These are phyloP conservation scores for Dasyprocta punctata DNA, from an alignment of 2,113 vertebrate species.

Conservation along the genomic window DNA sequence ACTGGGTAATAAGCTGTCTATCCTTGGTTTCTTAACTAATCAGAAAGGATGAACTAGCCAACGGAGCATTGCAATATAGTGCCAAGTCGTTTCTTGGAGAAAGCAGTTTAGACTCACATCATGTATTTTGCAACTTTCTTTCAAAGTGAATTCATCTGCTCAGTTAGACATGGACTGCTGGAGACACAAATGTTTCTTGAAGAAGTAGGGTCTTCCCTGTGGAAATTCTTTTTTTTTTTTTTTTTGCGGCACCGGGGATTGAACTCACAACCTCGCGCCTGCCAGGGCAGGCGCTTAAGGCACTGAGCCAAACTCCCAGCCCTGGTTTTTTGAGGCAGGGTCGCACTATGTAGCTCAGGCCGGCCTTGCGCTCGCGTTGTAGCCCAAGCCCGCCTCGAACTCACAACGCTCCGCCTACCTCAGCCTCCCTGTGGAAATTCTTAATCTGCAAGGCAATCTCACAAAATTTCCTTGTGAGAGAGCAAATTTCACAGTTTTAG, in stretches of 20 bases:
- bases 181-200: not conserved
- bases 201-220: not conserved
- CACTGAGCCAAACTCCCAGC: too few relatives aligned
- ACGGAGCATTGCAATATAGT: not conserved
- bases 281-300: too few relatives aligned
- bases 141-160: not conserved
- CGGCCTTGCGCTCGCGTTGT: too few relatives aligned
- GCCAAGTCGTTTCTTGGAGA: not conserved
- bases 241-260: too few relatives aligned
- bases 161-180: not conserved
- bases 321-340: too few relatives aligned
- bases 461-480: not conserved
- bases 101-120: not conserved
- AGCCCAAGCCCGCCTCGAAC: too few relatives aligned
- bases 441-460: not conserved
- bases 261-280: too few relatives aligned
- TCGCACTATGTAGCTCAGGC: too few relatives aligned
- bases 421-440: too few relatives aligned
- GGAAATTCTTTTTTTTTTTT: too few relatives aligned
- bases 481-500: not conserved
- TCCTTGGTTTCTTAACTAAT: not conserved
- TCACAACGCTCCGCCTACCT: too few relatives aligned
- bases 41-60: not conserved
- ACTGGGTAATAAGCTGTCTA: not conserved
- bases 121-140: not conserved